A percentile compares a stretch with the other conserved stretches of the same genome.
Conservation (phyloP, 2,888 invertebrate species). For the Dioctria rufipes region DNA sequence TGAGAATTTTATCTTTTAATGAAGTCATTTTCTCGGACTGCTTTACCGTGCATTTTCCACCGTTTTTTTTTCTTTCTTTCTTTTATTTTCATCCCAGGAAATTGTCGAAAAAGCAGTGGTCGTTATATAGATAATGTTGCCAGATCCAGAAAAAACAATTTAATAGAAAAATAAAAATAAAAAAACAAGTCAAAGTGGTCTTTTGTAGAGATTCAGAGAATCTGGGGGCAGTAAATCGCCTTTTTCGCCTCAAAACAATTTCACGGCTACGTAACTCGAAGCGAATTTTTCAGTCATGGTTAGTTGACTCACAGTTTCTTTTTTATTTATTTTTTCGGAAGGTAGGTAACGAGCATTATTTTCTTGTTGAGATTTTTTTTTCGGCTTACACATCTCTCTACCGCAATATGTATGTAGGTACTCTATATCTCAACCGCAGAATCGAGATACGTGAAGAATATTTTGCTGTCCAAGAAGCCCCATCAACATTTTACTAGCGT, state of each 20-base stretch:
- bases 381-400: slow-evolving; percentile 19
- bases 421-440: not conserved
- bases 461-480: not conserved
- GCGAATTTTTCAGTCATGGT: slow-evolving; percentile 57
- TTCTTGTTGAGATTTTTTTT: slow-evolving; percentile 24
- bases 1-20: slow-evolving; percentile 48
- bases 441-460: slow-evolving; percentile 1
- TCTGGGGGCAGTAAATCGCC: slow-evolving; percentile 19
- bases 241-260: slow-evolving; percentile 57
- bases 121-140: not conserved
- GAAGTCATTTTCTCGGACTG: slow-evolving; percentile 37
- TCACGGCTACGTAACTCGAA: slow-evolving; percentile 60
- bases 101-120: not conserved
- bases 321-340: slow-evolving; percentile 11
- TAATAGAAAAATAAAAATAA: slow-evolving; percentile 26
- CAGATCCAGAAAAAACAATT: slow-evolving; percentile 15
- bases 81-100: slow-evolving; percentile 1
- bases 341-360: not conserved
- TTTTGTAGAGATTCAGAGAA: not conserved
- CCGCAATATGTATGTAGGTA: not conserved
- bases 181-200: slow-evolving; percentile 6
- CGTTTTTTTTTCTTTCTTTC: slow-evolving; percentile 1
- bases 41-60: not conserved
- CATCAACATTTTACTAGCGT: slow-evolving; percentile 8
- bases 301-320: slow-evolving; percentile 51